phyloP scores from a whole-genome alignment of 2,888 invertebrate species.

The Callosobruchus maculatus region DNA sequence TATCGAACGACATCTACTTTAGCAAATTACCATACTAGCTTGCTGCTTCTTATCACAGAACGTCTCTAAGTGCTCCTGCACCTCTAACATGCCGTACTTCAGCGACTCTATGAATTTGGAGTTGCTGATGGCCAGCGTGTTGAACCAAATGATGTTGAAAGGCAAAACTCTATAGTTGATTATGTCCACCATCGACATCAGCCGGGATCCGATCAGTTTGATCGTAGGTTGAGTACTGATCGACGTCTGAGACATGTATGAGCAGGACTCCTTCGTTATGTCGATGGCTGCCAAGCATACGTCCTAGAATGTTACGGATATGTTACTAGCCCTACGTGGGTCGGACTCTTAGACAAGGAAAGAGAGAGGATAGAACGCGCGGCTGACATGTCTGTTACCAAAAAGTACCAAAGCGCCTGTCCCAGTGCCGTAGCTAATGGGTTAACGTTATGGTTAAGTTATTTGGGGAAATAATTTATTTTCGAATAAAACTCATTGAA shows the following conservation, averaged over 20 bases:
- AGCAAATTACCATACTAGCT: slow-evolving; percentile 65
- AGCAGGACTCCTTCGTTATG: slow-evolving; percentile 72
- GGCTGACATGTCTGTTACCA: too few relatives aligned
- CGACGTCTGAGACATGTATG: slow-evolving; percentile 55
- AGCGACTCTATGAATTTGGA: slow-evolving; percentile 76
- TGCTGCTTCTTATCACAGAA: slow-evolving; percentile 90
- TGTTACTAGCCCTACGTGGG: background rate
- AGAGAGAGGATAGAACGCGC: too few relatives aligned
- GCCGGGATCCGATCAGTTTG: slow-evolving; percentile 52
- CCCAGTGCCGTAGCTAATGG: too few relatives aligned
- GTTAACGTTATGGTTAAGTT: too few relatives aligned
- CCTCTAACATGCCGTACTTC: slow-evolving; percentile 84
- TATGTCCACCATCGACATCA: slow-evolving; percentile 60
- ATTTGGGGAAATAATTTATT: too few relatives aligned
- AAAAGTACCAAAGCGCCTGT: too few relatives aligned
- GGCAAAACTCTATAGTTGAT: slow-evolving; percentile 62
- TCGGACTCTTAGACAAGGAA: too few relatives aligned
- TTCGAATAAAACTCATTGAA: too few relatives aligned
- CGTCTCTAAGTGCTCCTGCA: slow-evolving; percentile 93
- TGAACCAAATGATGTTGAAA: slow-evolving; percentile 87
- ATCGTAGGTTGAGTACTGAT: slow-evolving; percentile 52
- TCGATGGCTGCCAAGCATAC: slow-evolving; percentile 73
- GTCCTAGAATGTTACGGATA: slow-evolving; percentile 56
- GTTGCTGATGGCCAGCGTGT: slow-evolving; percentile 68
- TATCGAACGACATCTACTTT: background rate